phyloP scores from a whole-genome alignment of 2,113 vertebrate species.

The Eleginops maclovinus region DNA sequence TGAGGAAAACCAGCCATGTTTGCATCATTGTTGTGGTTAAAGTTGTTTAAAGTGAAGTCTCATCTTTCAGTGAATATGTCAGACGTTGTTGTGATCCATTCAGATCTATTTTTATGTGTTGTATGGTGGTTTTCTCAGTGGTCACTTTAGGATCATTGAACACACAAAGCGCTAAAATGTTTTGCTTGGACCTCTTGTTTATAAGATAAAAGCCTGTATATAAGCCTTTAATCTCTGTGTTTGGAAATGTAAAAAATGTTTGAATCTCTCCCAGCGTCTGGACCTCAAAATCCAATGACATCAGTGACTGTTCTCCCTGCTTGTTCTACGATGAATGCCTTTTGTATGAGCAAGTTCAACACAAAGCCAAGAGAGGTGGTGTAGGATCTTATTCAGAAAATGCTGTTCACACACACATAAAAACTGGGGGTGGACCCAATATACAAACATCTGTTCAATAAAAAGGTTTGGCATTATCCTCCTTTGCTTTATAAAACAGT shows the following conservation, averaged over 20 bases:
- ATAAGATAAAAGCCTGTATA: conserved; percentile 68
- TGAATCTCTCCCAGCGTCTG: conserved; percentile 67
- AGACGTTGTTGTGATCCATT: conserved; percentile 67
- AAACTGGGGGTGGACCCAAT: conserved; percentile 6
- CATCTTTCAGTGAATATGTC: conserved; percentile 69
- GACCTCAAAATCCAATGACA: conserved; percentile 68
- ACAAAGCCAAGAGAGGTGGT: conserved; percentile 46
- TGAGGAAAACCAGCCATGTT: conserved; percentile 57
- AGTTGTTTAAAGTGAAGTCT: conserved; percentile 66
- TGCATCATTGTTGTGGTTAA: conserved; percentile 76
- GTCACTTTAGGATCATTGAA: conserved; percentile 74
- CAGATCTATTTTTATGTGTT: conserved; percentile 66
- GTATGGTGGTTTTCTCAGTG: conserved; percentile 67
- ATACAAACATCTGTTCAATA: conserved; percentile 9
- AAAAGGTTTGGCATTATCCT: conserved; percentile 17
- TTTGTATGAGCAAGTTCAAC: conserved; percentile 55
- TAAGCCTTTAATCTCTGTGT: conserved; percentile 77
- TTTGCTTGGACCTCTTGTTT: conserved; percentile 73
- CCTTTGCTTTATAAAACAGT: background rate
- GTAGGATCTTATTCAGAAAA: conserved; percentile 56
- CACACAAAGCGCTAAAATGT: conserved; percentile 66
- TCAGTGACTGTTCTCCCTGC: conserved; percentile 45
- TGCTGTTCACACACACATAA: conserved; percentile 24
- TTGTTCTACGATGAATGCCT: conserved; percentile 57
- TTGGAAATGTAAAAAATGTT: conserved; percentile 76